Evolutionary conservation across 2,113 vertebrate genomes (phyloP).

Genomic region (Mellivora capensis): DNA sequence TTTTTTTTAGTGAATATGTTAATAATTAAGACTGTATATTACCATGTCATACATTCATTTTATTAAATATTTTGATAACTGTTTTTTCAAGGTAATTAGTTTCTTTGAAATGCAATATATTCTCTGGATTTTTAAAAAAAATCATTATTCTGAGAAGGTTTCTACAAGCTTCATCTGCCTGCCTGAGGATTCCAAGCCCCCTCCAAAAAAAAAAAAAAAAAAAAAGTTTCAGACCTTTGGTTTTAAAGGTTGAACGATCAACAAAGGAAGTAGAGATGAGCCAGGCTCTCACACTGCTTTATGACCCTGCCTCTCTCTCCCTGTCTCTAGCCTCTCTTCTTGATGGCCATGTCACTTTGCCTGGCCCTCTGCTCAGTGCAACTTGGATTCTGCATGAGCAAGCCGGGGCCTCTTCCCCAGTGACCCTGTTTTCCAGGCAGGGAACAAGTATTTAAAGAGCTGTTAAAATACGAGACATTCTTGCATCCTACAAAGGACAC

Average conservation of each 20-base stretch:
- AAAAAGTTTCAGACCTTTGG: background rate
- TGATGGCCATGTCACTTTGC: accelerated
- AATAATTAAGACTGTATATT: background rate
- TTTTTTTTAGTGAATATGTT: background rate
- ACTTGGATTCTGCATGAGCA: background rate
- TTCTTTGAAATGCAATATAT: conserved; percentile 12
- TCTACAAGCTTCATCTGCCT: background rate
- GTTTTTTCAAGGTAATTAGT: background rate
- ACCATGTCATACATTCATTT: background rate
- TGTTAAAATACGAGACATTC: background rate
- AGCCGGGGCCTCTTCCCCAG: background rate
- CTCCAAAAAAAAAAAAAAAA: background rate
- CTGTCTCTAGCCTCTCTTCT: background rate
- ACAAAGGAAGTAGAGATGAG: background rate
- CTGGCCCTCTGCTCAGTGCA: background rate
- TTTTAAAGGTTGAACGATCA: background rate
- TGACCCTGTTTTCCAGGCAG: background rate
- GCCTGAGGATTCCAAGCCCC: background rate
- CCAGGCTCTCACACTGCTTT: background rate
- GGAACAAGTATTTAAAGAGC: background rate
- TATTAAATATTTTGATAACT: conserved; percentile 50
- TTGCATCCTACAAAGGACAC: background rate
- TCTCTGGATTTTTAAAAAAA: background rate
- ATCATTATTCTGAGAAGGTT: background rate
- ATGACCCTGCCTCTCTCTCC: background rate